Evolutionary conservation across 2,113 vertebrate species (phyloP).

Genomic region (Terrapene triunguis): DNA sequence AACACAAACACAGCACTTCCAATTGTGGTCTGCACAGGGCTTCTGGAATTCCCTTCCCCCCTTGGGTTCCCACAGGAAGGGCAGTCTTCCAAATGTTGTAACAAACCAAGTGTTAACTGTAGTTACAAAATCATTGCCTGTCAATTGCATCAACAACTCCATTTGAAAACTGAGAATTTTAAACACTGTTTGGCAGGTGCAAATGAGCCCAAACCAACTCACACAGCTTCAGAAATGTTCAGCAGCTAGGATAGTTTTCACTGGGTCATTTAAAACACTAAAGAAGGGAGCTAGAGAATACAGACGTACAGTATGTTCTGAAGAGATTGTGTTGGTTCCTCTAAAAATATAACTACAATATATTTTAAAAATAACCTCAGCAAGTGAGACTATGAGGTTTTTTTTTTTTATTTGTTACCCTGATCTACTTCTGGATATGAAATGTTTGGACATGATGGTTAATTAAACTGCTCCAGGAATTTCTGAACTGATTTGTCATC

Average conservation of each 20-base stretch:
- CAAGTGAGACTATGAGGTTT: background rate
- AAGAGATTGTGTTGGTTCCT: background rate
- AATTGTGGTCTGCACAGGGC: background rate
- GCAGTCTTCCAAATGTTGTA: background rate
- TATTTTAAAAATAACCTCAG: background rate
- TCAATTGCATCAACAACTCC: background rate
- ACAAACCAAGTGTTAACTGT: background rate
- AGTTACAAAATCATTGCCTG: background rate
- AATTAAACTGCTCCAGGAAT: background rate
- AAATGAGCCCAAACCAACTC: background rate
- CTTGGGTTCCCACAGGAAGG: background rate
- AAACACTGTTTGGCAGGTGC: background rate
- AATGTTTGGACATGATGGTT: background rate
- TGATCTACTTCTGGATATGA: background rate
- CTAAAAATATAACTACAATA: background rate
- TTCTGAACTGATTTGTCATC: background rate
- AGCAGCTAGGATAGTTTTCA: background rate
- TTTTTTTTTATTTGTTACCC: background rate
- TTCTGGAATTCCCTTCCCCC: background rate
- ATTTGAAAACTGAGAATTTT: background rate
- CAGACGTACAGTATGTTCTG: background rate
- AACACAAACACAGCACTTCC: background rate
- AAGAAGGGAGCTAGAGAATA: background rate
- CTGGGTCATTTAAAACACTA: background rate
- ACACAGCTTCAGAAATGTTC: background rate